A percentile compares a stretch with the other conserved stretches of the same genome.
Evolutionary conservation across 2,888 invertebrate species (phyloP).

Genomic region (Endomychus coccineus): DNA sequence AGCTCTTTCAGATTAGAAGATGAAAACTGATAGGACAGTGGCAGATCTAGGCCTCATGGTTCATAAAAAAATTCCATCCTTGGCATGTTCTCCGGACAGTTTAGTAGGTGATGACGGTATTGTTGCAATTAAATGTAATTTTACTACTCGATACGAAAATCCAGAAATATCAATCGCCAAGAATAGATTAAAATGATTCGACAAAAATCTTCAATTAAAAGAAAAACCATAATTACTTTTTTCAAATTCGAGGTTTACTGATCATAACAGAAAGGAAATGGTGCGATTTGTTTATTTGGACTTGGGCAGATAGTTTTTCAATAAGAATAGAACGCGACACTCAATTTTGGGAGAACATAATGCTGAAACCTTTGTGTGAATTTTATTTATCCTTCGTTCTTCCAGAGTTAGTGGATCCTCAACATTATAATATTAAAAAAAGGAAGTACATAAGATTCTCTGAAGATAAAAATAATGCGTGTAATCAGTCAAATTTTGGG

Average conservation of each 20-base stretch:
- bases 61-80: conserved; percentile 1
- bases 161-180: background rate
- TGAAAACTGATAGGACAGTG: background rate
- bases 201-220: too few relatives aligned
- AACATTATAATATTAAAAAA: too few relatives aligned
- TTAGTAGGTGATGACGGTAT: too few relatives aligned
- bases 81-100: too few relatives aligned
- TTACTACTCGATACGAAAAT: conserved; percentile 3
- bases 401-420: too few relatives aligned
- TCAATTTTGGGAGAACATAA: conserved; percentile 3
- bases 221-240: conserved; percentile 5
- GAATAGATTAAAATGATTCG: too few relatives aligned
- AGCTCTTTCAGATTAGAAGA: conserved; percentile 1
- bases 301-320: conserved; percentile 1
- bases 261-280: too few relatives aligned
- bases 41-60: conserved; percentile 1
- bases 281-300: conserved; percentile 7
- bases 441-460: too few relatives aligned
- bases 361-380: conserved; percentile 4
- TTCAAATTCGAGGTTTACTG: conserved; percentile 3
- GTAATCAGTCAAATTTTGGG: too few relatives aligned
- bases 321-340: too few relatives aligned
- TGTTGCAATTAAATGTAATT: conserved; percentile 1
- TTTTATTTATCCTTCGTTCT: background rate
- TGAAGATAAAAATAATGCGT: too few relatives aligned